Evolutionary conservation across 2,888 invertebrate genomes (phyloP).

Genomic region (Drosophila yooni): DNA sequence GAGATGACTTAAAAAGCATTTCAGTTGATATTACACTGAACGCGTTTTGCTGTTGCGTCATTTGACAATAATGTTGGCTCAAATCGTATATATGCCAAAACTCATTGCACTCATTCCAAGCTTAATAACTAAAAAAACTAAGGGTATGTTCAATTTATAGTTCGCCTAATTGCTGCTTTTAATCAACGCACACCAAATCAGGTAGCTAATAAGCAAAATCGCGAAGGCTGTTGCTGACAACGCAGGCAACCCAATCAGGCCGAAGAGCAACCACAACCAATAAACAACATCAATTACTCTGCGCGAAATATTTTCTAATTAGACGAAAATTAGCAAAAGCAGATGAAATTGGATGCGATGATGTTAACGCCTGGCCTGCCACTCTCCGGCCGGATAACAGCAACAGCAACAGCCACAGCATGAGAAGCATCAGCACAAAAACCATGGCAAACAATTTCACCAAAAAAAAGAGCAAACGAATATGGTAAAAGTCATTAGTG

Average conservation of each 20-base stretch:
- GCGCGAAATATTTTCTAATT: slow-evolving; percentile 66
- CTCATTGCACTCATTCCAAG: neutral
- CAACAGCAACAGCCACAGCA: neutral
- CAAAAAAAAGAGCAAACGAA: slow-evolving; percentile 65
- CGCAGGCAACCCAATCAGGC: neutral
- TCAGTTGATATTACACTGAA: neutral
- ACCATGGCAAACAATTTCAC: slow-evolving; percentile 41
- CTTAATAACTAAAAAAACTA: neutral
- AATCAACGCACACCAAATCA: slow-evolving; percentile 35
- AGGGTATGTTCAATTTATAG: neutral
- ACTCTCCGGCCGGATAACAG: neutral
- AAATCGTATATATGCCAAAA: neutral
- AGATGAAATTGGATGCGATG: slow-evolving; percentile 43
- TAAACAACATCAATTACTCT: slow-evolving; percentile 68
- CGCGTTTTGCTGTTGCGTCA: neutral
- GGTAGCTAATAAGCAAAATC: slow-evolving; percentile 24
- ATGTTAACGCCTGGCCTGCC: neutral
- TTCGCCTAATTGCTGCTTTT: neutral
- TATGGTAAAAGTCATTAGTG: slow-evolving; percentile 81
- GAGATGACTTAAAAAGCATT: rapidly evolving
- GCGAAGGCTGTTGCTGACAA: slow-evolving; percentile 6
- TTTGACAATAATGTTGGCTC: neutral
- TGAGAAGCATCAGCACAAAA: slow-evolving; percentile 16
- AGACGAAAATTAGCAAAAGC: slow-evolving; percentile 49
- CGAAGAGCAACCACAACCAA: slow-evolving; percentile 14